Conservation (phyloP, 2,113 vertebrate genomes). For the Ammodytes dubius region DNA sequence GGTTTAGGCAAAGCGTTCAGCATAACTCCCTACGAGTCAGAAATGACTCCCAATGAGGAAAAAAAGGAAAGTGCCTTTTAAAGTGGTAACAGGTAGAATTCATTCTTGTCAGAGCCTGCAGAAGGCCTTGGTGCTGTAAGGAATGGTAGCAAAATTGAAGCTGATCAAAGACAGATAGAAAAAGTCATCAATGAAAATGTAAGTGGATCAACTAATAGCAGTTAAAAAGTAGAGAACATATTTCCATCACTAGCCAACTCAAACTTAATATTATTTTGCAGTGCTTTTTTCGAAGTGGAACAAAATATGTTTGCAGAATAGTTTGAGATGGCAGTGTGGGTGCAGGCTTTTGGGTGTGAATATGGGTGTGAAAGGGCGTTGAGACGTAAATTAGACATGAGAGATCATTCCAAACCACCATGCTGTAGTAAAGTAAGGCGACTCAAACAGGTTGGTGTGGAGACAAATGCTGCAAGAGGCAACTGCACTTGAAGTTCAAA, state of each 20-base stretch:
- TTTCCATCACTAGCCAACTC: background rate
- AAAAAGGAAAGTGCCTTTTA: constrained; percentile 27
- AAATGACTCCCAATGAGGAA: constrained; percentile 23
- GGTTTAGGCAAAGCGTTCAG: constrained; percentile 53
- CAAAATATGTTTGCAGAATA: background rate
- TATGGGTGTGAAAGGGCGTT: constrained; percentile 14
- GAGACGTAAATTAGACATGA: constrained; percentile 13
- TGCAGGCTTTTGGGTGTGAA: background rate
- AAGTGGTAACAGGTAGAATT: constrained; percentile 10
- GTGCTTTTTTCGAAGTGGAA: background rate
- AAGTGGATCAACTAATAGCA: background rate
- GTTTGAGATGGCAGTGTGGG: background rate
- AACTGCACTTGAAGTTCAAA: background rate
- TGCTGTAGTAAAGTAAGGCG: background rate
- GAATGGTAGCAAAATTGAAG: background rate
- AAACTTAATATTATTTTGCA: background rate
- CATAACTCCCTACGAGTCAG: constrained; percentile 47
- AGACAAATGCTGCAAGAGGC: background rate
- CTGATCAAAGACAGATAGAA: background rate
- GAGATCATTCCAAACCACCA: background rate
- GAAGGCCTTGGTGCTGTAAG: background rate
- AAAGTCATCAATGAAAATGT: constrained; percentile 10
- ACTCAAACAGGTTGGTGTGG: background rate
- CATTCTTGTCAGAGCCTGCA: constrained; percentile 52
- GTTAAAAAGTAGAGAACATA: background rate